A percentile compares a stretch with the other conserved stretches of the same genome.
These are phyloP conservation scores for Drosophila orosa DNA, from an alignment of 1,140 invertebrate species.

Conservation along the genomic window DNA sequence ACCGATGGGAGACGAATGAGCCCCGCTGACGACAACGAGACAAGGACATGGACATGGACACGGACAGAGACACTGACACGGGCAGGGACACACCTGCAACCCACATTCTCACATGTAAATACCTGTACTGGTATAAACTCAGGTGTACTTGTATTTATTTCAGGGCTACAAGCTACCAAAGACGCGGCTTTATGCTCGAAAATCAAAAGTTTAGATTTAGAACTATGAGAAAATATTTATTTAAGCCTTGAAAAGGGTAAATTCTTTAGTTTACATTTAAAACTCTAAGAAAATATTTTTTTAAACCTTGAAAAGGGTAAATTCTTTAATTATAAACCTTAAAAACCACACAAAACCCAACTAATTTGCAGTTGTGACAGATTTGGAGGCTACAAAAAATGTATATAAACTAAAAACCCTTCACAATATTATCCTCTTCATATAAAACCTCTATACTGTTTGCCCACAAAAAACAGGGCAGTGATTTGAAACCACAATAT, in stretches of 20 bases:
- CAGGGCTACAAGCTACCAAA: conserved; percentile 11
- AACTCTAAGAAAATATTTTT: too few relatives aligned
- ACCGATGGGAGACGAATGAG: conserved; percentile 53
- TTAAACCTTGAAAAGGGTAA: too few relatives aligned
- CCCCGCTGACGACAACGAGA: conserved; percentile 36
- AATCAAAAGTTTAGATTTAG: neutral
- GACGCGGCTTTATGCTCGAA: neutral
- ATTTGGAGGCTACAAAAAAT: neutral
- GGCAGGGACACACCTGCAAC: conserved; percentile 30
- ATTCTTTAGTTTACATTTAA: accelerated
- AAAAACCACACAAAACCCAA: neutral
- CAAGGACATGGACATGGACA: conserved; percentile 32
- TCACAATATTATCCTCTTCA: neutral
- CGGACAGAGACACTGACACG: neutral
- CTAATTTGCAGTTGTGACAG: conserved; percentile 1
- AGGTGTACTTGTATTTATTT: neutral
- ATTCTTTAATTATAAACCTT: neutral
- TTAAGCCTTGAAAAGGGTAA: too few relatives aligned
- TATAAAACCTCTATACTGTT: conserved; percentile 8
- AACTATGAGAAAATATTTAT: too few relatives aligned
- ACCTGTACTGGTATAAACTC: conserved; percentile 1
- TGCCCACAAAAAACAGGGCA: conserved; percentile 1
- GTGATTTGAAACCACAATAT: conserved; percentile 5
- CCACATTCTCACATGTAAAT: conserved; percentile 27
- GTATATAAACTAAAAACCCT: neutral